These are phyloP conservation scores for Xanthia togata DNA, from an alignment of 2,888 invertebrate genomes.

Conservation along the genomic window DNA sequence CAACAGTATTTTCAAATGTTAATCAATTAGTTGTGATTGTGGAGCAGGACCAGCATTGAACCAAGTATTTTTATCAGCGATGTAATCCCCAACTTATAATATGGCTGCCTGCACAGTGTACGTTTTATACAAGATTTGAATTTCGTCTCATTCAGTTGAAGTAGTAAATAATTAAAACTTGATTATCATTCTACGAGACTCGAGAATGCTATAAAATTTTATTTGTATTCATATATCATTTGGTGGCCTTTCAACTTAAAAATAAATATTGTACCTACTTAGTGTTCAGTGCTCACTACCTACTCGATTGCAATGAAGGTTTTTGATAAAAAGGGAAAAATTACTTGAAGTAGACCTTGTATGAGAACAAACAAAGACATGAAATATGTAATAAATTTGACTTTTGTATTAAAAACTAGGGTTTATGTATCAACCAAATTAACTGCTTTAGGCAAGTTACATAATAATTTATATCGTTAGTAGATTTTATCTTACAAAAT, in stretches of 20 bases:
- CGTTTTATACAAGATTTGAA: too few relatives aligned
- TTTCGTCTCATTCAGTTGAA: too few relatives aligned
- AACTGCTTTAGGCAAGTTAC: constrained; percentile 17
- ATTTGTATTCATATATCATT: constrained; percentile 40
- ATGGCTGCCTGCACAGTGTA: too few relatives aligned
- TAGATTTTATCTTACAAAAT: background rate
- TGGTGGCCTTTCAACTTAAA: constrained; percentile 53
- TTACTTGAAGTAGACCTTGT: constrained; percentile 36
- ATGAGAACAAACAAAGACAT: constrained; percentile 40
- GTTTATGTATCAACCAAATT: background rate
- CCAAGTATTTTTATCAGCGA: too few relatives aligned
- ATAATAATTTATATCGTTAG: constrained; percentile 17
- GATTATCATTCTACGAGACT: constrained; percentile 21
- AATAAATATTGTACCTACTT: constrained; percentile 47
- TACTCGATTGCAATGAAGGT: constrained; percentile 57
- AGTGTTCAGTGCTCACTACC: constrained; percentile 11
- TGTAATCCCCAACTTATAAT: too few relatives aligned
- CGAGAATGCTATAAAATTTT: constrained; percentile 19
- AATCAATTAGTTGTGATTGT: too few relatives aligned
- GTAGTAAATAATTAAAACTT: constrained; percentile 22
- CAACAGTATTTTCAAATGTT: too few relatives aligned
- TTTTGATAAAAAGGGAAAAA: constrained; percentile 60
- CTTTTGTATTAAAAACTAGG: constrained; percentile 11
- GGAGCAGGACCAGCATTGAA: too few relatives aligned
- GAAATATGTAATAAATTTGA: constrained; percentile 5